Conservation (phyloP, 2,888 invertebrate genomes). For the Chelonus formosanus region DNA sequence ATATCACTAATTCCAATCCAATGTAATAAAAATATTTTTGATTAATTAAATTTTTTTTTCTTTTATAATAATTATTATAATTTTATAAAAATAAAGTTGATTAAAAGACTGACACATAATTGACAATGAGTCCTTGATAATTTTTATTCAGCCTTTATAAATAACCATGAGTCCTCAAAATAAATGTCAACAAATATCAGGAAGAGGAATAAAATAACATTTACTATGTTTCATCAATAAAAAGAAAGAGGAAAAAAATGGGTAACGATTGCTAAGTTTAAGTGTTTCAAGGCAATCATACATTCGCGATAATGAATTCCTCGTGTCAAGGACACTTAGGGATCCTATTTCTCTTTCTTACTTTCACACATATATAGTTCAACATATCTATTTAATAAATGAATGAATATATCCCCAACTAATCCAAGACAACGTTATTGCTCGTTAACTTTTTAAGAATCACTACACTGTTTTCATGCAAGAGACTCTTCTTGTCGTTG, state of each 20-base stretch:
- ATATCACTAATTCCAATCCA: no score
- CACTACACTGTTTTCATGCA: no score
- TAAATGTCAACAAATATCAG: not conserved
- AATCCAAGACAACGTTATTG: not conserved
- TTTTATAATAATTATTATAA: no score
- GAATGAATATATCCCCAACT: not conserved
- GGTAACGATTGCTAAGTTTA: constrained; percentile 17
- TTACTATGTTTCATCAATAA: not conserved
- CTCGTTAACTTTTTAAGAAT: not conserved
- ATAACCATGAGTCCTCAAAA: constrained; percentile 1
- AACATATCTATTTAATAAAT: constrained; percentile 1
- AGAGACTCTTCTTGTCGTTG: no score
- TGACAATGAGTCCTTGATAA: no score
- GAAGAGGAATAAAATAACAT: not conserved
- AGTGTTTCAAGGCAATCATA: constrained; percentile 29
- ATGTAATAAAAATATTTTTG: no score
- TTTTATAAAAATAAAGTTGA: no score
- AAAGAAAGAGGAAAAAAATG: constrained; percentile 6
- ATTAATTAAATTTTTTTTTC: no score
- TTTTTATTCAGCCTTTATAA: not conserved
- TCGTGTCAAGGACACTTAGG: constrained; percentile 34
- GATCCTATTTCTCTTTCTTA: constrained; percentile 28
- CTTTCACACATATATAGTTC: constrained; percentile 13
- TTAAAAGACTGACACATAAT: no score
- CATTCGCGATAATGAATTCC: constrained; percentile 31